Evolutionary conservation across 2,113 vertebrate species (phyloP).

Genomic region (Laticauda laticaudata): DNA sequence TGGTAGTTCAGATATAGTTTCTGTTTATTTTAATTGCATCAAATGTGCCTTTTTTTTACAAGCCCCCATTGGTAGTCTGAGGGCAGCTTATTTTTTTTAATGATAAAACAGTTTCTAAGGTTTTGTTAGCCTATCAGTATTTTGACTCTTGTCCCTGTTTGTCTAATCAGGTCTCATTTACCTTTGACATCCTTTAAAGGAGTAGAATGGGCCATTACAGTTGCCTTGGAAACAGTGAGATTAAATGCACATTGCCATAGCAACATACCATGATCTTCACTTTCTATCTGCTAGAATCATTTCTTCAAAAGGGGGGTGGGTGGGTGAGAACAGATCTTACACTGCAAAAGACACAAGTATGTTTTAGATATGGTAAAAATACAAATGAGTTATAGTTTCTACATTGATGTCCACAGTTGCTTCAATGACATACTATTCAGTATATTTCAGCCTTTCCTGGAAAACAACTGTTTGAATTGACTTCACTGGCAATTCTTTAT

Average conservation of each 20-base stretch:
- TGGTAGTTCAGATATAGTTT: neutral
- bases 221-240: slow-evolving; percentile 74
- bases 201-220: slow-evolving; percentile 76
- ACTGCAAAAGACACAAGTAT: slow-evolving; percentile 12
- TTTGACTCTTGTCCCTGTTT: slow-evolving; percentile 66
- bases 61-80: neutral
- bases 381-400: neutral
- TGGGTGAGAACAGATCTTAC: slow-evolving; percentile 53
- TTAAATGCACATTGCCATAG: slow-evolving; percentile 78
- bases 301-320: slow-evolving; percentile 63
- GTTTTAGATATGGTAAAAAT: neutral
- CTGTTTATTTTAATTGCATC: neutral
- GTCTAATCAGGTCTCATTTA: slow-evolving; percentile 73
- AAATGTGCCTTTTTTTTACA: neutral
- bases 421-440: slow-evolving; percentile 19
- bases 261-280: slow-evolving; percentile 76
- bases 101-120: slow-evolving; percentile 55
- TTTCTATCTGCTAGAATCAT: slow-evolving; percentile 70
- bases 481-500: neutral
- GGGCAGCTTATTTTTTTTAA: slow-evolving; percentile 54
- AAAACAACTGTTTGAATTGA: neutral
- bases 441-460: slow-evolving; percentile 12
- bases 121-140: slow-evolving; percentile 63
- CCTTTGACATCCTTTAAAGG: slow-evolving; percentile 77
- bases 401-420: neutral